These are phyloP conservation scores for Crax fasciolata DNA, from an alignment of 2,797 vertebrate species.

Conservation along the genomic window DNA sequence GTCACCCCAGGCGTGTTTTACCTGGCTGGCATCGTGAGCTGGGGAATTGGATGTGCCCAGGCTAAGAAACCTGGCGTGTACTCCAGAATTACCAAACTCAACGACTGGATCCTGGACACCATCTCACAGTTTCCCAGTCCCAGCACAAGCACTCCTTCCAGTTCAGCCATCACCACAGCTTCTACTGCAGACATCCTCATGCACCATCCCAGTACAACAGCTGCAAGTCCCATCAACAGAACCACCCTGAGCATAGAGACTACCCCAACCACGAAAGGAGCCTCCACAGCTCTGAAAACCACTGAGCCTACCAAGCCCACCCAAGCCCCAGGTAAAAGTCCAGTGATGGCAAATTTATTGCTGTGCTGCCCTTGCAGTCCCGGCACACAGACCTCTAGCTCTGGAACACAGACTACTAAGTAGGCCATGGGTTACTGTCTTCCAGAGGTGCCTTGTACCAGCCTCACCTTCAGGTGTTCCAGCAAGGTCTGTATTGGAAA, in stretches of 20 bases:
- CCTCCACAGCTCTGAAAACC: neutral
- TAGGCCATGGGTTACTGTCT: neutral
- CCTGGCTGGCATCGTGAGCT: slow-evolving; percentile 94
- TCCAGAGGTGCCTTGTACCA: slow-evolving; percentile 84
- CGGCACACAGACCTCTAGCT: neutral
- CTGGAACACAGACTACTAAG: neutral
- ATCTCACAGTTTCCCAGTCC: slow-evolving; percentile 42
- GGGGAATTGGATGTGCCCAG: slow-evolving; percentile 94
- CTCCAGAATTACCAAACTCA: slow-evolving; percentile 88
- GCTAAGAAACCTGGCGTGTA: slow-evolving; percentile 92
- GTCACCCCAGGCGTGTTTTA: slow-evolving; percentile 91
- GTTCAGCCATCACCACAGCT: neutral
- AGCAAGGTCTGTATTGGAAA: slow-evolving; percentile 87
- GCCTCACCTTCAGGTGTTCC: slow-evolving; percentile 87
- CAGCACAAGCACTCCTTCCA: neutral
- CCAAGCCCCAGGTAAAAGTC: slow-evolving; percentile 82
- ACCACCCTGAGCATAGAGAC: neutral
- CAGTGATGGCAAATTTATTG: neutral
- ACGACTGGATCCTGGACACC: slow-evolving; percentile 89
- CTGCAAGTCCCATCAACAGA: neutral
- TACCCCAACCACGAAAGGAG: neutral
- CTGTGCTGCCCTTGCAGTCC: no score
- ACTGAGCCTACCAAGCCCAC: slow-evolving; percentile 1
- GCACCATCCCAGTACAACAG: neutral
- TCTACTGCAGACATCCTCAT: neutral